Base-by-base conservation (phyloP, 2,113 vertebrate genomes). In the Aix galericulata region DNA sequence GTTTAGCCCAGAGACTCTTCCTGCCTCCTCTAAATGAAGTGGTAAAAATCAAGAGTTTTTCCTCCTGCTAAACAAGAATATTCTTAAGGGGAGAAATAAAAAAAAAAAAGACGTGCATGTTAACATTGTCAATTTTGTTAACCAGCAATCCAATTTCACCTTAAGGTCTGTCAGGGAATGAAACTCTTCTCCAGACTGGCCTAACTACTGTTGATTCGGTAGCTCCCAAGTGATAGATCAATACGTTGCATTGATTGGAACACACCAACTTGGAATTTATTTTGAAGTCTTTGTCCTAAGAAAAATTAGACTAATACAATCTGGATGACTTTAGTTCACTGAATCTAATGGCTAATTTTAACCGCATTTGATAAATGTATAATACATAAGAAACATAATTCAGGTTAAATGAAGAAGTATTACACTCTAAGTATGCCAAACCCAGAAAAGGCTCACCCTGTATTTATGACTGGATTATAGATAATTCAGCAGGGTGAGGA, bases 131-230 rank as follows among this genome's bases (percentile, higher is more conserved):
- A 89, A 38, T 40, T 91, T 89, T 42, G 66, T 91, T 87, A 93
- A 85, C 14, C 23, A 91, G 72, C 48, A 94, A 94, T 87, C 78
- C 71, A 85, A 94, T 93, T 94, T 93, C 69, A 93, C 90, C 82
- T 82, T 53, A 42, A 87, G 74, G 78, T 93, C 75, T 94, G 78
- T 85, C 82, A 93, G 75, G 32, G 44, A 93, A 89, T 82, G 56
- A 82, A 78, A 91, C 82, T 85, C 26, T 56, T 87, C 91, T 85
- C 56, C 62, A 64, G 75, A 89, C 94, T 91, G 82, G 62, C 87
- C 60, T 95, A 94, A 79, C 78, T 91, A 55, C 62, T 76, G 74
- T 63, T 38, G 60, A 63, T 40, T 63, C 17, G 25, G 60, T 63
- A 64, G 40, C 38, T 64, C 62, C 25, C 38, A 64, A 64, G 62